Conservation (phyloP, 2,113 vertebrate genomes). For the Sclerurus mexicanus region DNA sequence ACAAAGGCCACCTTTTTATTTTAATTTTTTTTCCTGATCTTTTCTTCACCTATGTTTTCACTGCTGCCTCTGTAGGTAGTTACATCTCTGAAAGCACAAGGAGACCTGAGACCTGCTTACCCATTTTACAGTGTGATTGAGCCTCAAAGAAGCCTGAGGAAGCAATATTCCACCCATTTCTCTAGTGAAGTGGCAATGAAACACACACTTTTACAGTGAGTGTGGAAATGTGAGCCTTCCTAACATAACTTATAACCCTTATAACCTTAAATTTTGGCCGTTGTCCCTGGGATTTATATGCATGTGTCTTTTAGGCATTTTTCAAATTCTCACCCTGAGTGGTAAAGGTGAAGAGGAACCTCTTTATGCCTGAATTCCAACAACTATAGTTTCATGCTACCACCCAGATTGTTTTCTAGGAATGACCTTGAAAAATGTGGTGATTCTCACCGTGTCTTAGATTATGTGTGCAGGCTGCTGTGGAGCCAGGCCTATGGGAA, state of each 20-base stretch:
- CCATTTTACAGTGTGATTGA: not conserved
- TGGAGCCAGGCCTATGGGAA: not conserved
- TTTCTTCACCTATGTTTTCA: not conserved
- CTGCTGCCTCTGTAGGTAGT: not conserved
- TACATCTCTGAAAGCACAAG: not conserved
- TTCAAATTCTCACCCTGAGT: not conserved
- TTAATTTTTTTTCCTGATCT: not conserved
- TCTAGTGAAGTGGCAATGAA: not conserved
- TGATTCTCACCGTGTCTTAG: not conserved
- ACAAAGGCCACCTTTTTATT: not conserved
- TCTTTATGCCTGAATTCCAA: not conserved
- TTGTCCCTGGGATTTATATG: not conserved
- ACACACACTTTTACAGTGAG: not conserved
- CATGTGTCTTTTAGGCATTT: not conserved
- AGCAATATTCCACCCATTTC: not conserved
- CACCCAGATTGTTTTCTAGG: not conserved
- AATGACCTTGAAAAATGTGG: constrained; percentile 25
- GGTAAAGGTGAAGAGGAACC: not conserved
- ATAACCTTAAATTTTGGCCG: not conserved
- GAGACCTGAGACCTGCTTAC: not conserved
- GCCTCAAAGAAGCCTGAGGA: not conserved
- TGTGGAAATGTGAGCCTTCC: not conserved
- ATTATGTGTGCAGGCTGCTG: not conserved
- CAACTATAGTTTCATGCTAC: not conserved
- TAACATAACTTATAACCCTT: not conserved